Conservation (phyloP, 2,888 invertebrate species). For the Pseudanteris insignis region DNA sequence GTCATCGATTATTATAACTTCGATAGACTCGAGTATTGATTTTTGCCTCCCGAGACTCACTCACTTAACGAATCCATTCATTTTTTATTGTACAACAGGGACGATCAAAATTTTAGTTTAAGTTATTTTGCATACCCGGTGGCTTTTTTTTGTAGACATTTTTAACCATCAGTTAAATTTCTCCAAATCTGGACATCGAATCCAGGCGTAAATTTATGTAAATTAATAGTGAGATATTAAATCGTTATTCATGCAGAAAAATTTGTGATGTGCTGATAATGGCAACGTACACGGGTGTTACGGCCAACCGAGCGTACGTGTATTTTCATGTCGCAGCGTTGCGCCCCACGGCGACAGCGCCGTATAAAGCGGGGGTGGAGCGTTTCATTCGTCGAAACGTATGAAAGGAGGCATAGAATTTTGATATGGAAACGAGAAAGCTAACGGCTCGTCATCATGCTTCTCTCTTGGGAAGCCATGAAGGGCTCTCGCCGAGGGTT, state of each 20-base stretch:
- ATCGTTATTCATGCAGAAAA: slow-evolving; percentile 15
- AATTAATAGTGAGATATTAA: slow-evolving; percentile 15
- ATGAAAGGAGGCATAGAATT: slow-evolving; percentile 40
- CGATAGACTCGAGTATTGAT: too few species aligned
- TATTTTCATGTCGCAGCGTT: slow-evolving; percentile 12
- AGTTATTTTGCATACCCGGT: too few species aligned
- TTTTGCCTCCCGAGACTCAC: too few species aligned
- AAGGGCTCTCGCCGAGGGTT: slow-evolving; percentile 22
- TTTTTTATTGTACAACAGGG: too few species aligned
- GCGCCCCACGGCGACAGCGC: slow-evolving; percentile 12
- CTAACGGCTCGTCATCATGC: slow-evolving; percentile 33
- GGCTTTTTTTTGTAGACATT: too few species aligned
- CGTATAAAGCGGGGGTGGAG: slow-evolving; percentile 3
- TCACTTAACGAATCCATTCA: too few species aligned
- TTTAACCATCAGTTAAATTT: too few species aligned
- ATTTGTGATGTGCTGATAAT: slow-evolving; percentile 21
- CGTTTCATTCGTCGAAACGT: slow-evolving; percentile 36
- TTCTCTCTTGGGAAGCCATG: slow-evolving; percentile 28
- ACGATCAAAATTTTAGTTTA: too few species aligned
- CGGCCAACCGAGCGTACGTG: slow-evolving; percentile 3
- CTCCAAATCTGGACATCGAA: too few species aligned
- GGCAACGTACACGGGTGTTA: slow-evolving; percentile 6
- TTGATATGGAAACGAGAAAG: slow-evolving; percentile 23
- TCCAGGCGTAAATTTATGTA: slow-evolving; percentile 10
- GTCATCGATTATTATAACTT: too few species aligned